Base-by-base conservation (phyloP, 2,113 vertebrate genomes). In the Barbus barbus region DNA sequence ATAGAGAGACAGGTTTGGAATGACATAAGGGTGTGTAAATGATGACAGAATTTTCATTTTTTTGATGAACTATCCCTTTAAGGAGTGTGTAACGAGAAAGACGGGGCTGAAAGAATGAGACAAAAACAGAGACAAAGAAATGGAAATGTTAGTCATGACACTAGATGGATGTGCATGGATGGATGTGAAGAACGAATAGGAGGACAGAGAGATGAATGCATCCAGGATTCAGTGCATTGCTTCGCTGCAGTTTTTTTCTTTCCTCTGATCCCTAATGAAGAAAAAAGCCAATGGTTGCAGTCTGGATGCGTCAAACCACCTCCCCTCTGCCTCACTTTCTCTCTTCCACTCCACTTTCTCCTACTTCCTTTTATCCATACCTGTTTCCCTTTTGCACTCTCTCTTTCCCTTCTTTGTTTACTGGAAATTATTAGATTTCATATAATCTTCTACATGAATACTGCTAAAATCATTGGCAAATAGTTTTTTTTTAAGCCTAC, bases 401-500 rank as follows among this genome's bases (percentile, higher is more conserved):
- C 63, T 61, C 58, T 76, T 51, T 60, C 65, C 8, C 13, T 61
- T 92, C 82, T 61, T 88, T 91, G 84, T 82, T 77, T 79, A 92
- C 92, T 93, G 89, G 89, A 86, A 91, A 93, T 93, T 93, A 90
- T 88, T 87, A 82, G 89, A 92, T 90, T 91, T 90, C 93, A 92
- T 92, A 91, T 92, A 91, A 91, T 90, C 88, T 90, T n/a, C n/a
- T n/a, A n/a, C n/a, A n/a, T 31, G 36, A 75, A 75, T 6, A 28
- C 8, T 3, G n/a, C 44, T n/a, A 36, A n/a, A n/a, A n/a, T n/a
- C n/a, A n/a, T n/a, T n/a, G n/a, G n/a, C n/a, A n/a, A n/a, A n/a
- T n/a, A n/a, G n/a, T n/a, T n/a, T n/a, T n/a, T 36, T 28, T 63
- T 26, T 28, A 63, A 63, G 60, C 5, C n/a, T 44, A 13, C 12